Evolutionary conservation across 2,888 invertebrate species (phyloP).

Genomic region (Acholoe squamosa): DNA sequence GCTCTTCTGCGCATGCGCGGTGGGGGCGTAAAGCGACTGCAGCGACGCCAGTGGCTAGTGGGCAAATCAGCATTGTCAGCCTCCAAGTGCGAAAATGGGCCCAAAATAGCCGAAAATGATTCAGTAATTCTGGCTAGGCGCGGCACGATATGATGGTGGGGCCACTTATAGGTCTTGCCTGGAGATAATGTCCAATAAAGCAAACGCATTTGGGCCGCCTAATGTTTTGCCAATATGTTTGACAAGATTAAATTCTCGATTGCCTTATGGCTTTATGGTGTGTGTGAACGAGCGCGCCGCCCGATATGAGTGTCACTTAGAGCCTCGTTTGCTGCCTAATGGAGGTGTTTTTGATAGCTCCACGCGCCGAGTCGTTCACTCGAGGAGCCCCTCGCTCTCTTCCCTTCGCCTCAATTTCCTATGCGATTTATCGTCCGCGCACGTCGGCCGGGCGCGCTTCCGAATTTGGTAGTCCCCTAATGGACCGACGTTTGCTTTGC

Average conservation of each 20-base stretch:
- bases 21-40: not conserved
- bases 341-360: constrained; percentile 58
- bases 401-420: constrained; percentile 59
- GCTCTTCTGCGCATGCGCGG: constrained; percentile 54
- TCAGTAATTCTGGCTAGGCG: constrained; percentile 49
- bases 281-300: constrained; percentile 43
- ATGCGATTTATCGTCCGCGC: constrained; percentile 54
- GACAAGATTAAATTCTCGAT: constrained; percentile 60
- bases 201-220: constrained; percentile 56
- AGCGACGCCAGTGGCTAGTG: constrained; percentile 28
- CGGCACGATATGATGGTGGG: constrained; percentile 30
- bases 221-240: constrained; percentile 60
- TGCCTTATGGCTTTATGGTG: constrained; percentile 57
- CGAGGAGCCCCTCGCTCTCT: constrained; percentile 47
- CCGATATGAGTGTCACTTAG: constrained; percentile 53
- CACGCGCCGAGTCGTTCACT: constrained; percentile 40
- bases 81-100: constrained; percentile 17
- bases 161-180: constrained; percentile 46
- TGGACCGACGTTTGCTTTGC: constrained; percentile 63
- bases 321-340: constrained; percentile 54
- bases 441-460: constrained; percentile 44
- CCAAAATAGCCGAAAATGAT: constrained; percentile 56
- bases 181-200: constrained; percentile 56
- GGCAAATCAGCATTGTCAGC: constrained; percentile 41
- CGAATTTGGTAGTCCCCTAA: constrained; percentile 58